Evolutionary conservation across 2,888 invertebrate species (phyloP), one percentile per base, ranked within the genome.

Genomic region (Metopia argyrocephala): DNA sequence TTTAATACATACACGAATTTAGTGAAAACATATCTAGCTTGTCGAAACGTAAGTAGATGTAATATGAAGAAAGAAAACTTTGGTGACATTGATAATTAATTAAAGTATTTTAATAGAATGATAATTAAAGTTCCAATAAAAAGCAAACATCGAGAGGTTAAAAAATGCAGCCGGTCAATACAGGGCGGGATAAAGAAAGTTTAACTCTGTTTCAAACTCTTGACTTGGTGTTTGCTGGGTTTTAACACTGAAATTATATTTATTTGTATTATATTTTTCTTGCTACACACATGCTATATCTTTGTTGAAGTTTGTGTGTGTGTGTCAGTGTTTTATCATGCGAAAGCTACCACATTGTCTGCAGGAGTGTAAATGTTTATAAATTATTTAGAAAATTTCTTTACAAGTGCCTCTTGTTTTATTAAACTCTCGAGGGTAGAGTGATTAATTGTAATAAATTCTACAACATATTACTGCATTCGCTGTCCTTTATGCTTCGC

Each of bases 311-410:
- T 38, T 9, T 38, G 9, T 15, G 38, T 12, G 9, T 38, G 38
- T 15, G 38, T 9, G 38, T 38, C 15, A 15, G 12, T 12, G 12
- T 12, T 38, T 38, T 12, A 38, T 12, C 38, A 5, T 12, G 25
- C 21, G 21, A 50, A 48, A 48, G 64, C 31, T 65, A 21, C 66
- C 25, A 68, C 23, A 54, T 62, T 68, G 21, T 68, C 27, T 48
- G 27, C 27, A 48, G 6, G 15, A 18, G 18, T 15, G 3, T 25
- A 61, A 45, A 61, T 5, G 50, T 38, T 38, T 66, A 45, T 38
- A 25, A 66, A 66, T 52, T 65, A 65, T 65, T 65, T 9, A 65
- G 15, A 31, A 52, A 52, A 65, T 65, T 52, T 65, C 28, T 65
- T 50, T 65, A n/a, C 21, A 5, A 48, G 18, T 18, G 7, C 18